Evolutionary conservation across 2,113 vertebrate genomes (phyloP).

Genomic region (Antennarius striatus): DNA sequence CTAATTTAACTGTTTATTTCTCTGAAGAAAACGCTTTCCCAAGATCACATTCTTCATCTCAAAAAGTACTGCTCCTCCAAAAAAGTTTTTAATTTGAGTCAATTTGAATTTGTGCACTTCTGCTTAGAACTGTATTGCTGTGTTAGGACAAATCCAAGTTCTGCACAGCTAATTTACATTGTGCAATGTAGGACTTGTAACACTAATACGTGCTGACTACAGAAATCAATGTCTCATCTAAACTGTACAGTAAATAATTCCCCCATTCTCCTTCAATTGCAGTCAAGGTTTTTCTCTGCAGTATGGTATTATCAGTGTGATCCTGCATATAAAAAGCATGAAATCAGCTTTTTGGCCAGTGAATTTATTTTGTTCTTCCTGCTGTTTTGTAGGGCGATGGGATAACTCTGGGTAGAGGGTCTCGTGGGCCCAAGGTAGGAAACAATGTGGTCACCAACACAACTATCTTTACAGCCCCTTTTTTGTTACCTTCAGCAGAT

Average conservation of each 20-base stretch:
- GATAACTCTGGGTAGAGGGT: constrained; percentile 81
- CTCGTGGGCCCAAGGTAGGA: constrained; percentile 93
- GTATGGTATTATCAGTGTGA: constrained; percentile 46
- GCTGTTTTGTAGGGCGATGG: constrained; percentile 80
- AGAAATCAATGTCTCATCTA: constrained; percentile 74
- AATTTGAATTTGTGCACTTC: constrained; percentile 20
- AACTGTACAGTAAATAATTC: constrained; percentile 66
- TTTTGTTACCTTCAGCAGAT: background rate
- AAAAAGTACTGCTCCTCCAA: constrained; percentile 11
- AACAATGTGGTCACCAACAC: background rate
- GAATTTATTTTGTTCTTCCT: constrained; percentile 7
- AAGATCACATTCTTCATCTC: constrained; percentile 4
- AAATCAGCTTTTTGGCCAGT: no score
- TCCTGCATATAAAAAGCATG: constrained; percentile 23
- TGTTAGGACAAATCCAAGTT: constrained; percentile 51
- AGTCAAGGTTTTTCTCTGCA: constrained; percentile 49
- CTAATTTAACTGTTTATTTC: background rate
- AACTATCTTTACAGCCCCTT: background rate
- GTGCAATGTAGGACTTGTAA: constrained; percentile 65
- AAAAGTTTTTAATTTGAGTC: constrained; percentile 21
- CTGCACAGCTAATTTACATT: constrained; percentile 64
- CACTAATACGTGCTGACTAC: constrained; percentile 68
- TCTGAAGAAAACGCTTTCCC: constrained; percentile 3
- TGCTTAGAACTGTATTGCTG: constrained; percentile 48
- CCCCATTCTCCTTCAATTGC: constrained; percentile 49